phyloP scores from a whole-genome alignment of 2,113 vertebrate species.

The Neolamprologus modestus region DNA sequence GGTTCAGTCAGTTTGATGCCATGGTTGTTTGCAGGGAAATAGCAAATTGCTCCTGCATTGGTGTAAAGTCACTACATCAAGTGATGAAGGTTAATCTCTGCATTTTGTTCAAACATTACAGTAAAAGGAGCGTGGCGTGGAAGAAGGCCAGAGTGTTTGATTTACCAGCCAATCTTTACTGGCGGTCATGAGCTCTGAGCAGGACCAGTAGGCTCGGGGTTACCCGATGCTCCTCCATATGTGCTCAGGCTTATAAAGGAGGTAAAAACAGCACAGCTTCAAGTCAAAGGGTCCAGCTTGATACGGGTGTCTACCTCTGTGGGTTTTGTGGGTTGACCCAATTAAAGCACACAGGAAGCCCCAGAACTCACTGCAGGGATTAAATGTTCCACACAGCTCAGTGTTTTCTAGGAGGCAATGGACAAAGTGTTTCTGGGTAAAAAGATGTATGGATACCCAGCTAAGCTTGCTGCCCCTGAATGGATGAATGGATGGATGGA shows the following conservation, averaged over 20 bases:
- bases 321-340: background rate
- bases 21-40: background rate
- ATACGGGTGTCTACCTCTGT: background rate
- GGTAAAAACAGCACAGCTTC: background rate
- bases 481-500: background rate
- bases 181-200: background rate
- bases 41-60: background rate
- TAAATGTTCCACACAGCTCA: rapidly evolving
- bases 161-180: background rate
- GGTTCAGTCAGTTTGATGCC: background rate
- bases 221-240: background rate
- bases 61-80: background rate
- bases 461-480: background rate
- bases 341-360: background rate
- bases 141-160: background rate
- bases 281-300: background rate
- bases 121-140: background rate
- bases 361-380: background rate
- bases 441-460: no score
- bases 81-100: background rate
- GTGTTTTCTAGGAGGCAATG: rapidly evolving
- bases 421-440: background rate
- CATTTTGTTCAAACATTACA: background rate
- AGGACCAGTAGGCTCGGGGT: background rate
- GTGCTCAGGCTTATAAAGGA: background rate